Conservation (phyloP, 2,113 vertebrate species). For the Pelobates fuscus region DNA sequence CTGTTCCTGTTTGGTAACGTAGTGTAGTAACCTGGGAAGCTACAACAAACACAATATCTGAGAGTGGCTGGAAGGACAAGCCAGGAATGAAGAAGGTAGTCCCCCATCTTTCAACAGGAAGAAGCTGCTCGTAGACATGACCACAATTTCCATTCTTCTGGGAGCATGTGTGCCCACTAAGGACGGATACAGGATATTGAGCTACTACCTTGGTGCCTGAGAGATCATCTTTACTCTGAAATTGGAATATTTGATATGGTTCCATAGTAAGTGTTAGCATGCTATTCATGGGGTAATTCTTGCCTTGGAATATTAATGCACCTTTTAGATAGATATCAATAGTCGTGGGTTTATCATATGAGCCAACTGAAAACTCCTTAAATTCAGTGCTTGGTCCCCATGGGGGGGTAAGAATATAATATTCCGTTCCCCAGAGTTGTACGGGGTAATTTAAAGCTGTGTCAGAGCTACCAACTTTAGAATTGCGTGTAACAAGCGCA, state of each 20-base stretch:
- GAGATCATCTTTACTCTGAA: constrained; percentile 60
- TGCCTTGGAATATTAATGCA: constrained; percentile 11
- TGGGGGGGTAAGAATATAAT: constrained; percentile 66
- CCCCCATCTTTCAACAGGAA: constrained; percentile 66
- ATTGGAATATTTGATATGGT: constrained; percentile 65
- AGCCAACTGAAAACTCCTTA: constrained; percentile 63
- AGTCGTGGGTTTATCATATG: constrained; percentile 54
- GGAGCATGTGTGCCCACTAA: constrained; percentile 68
- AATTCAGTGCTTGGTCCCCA: rapidly evolving
- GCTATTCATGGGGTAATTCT: neutral
- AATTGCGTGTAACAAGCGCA: neutral
- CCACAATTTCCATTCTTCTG: constrained; percentile 57
- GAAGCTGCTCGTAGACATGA: constrained; percentile 71
- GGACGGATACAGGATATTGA: constrained; percentile 55
- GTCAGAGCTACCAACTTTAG: rapidly evolving
- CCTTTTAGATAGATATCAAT: constrained; percentile 53
- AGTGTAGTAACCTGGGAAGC: constrained; percentile 55
- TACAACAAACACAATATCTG: constrained; percentile 59
- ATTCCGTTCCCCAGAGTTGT: constrained; percentile 63
- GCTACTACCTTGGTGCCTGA: constrained; percentile 61
- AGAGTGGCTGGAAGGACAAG: constrained; percentile 21
- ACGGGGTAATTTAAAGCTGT: constrained; percentile 12
- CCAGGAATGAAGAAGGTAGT: constrained; percentile 62
- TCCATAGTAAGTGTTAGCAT: constrained; percentile 55
- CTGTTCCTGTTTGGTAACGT: constrained; percentile 23